Base-by-base conservation (phyloP, 1,140 invertebrate genomes). In the Trichonephila clavipes region DNA sequence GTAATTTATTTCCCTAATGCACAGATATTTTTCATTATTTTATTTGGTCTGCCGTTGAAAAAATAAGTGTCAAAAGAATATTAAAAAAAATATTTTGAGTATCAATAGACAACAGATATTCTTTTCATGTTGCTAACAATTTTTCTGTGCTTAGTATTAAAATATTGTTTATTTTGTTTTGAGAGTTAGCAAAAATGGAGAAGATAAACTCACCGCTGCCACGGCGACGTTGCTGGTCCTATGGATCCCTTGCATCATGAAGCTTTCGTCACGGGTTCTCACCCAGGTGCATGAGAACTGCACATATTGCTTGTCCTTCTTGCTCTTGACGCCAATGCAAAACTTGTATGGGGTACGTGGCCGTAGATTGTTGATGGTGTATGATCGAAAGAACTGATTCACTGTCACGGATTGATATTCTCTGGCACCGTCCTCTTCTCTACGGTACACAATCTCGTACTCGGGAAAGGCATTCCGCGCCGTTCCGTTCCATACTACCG, bases 401-500 rank as follows among this genome's bases (percentile, higher is more conserved):
- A 94, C 94, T 19, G 94, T 93, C 2, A 94, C 94, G n/a, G 94
- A 94, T 34, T 88, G 64, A 44, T 94, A 94, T 28, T 83, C 24
- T 16, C 21, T 10, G 34, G 59, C 64, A 3, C 88, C 85, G 16
- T 61, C 58, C 44, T 69, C 85, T 16, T 72, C 87, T 6, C 69
- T 69, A n/a, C 94, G 94, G 94, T 96, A 96, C 8, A 95, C 94
- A 34, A 96, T 95, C 87, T 96, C 95, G 92, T 96, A 96, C 81
- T 96, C 95, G 19, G 95, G 95, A 77, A 95, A 95, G 81, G 95
- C 94, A 44, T 95, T 95, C 14, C 95, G 95, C 51, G 95, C 96
- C 28, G 96, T 96, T 12, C 96, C 96, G 81, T 96, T 96, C 96
- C 96, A 96, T 4, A 96, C 95, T 21, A 96, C 95, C 1, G 96